Conservation (phyloP, 2,113 vertebrate species). For the Neodon shergylaensis region DNA sequence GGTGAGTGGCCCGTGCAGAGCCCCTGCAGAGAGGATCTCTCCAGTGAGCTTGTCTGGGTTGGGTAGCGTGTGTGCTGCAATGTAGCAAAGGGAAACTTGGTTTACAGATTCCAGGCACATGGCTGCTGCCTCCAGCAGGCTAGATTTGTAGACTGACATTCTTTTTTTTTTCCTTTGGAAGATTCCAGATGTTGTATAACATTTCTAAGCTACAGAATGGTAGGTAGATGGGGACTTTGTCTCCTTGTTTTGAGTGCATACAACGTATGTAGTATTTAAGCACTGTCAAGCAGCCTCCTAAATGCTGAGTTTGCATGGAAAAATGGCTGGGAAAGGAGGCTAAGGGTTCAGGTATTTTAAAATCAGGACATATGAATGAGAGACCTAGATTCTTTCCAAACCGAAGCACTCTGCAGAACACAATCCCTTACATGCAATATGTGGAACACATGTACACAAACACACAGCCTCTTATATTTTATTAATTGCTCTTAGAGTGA, state of each 20-base stretch:
- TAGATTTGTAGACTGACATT: constrained; percentile 50
- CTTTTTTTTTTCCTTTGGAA: constrained; percentile 59
- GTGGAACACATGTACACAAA: not conserved
- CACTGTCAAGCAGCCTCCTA: constrained; percentile 60
- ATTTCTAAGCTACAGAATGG: constrained; percentile 68
- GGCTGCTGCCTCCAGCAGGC: constrained; percentile 52
- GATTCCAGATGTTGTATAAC: constrained; percentile 72
- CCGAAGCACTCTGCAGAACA: accelerated
- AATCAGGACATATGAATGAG: not conserved
- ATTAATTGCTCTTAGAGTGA: not conserved
- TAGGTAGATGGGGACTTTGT: constrained; percentile 68
- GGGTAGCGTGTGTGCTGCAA: not conserved
- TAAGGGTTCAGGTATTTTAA: not conserved
- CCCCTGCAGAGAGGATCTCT: not conserved
- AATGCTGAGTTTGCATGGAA: constrained; percentile 57
- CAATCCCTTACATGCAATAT: not conserved
- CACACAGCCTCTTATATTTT: not conserved
- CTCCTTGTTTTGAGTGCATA: constrained; percentile 60
- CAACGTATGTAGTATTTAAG: constrained; percentile 52
- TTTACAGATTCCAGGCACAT: constrained; percentile 63
- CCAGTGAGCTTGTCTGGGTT: not conserved
- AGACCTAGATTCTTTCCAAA: not conserved
- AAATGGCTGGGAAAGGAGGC: not conserved
- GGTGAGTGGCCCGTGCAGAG: not conserved
- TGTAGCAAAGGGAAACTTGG: constrained; percentile 20